phyloP scores from a whole-genome alignment of 2,797 vertebrate genomes.

The Tauraco hartlaubi region DNA sequence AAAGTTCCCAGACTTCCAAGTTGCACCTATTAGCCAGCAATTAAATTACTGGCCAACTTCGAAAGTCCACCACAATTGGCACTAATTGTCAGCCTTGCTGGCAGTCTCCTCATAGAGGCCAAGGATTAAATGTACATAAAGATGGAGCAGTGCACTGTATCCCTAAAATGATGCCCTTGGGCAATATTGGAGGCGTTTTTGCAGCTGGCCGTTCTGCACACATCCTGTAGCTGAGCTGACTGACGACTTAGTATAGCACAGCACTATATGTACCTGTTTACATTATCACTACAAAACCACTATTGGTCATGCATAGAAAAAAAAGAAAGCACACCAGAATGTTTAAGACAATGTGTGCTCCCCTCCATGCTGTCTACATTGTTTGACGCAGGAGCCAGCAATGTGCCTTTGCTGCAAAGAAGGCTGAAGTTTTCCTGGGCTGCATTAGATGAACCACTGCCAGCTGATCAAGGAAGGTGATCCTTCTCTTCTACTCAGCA shows the following conservation, averaged over 20 bases:
- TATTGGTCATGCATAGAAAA: neutral
- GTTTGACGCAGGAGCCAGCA: neutral
- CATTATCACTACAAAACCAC: neutral
- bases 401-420: neutral
- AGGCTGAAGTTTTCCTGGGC: neutral
- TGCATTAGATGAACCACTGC: neutral
- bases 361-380: neutral
- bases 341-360: neutral
- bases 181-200: neutral
- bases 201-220: neutral
- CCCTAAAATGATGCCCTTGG: neutral
- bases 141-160: neutral
- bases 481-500: neutral
- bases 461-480: neutral
- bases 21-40: conserved; percentile 11
- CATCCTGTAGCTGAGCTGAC: neutral
- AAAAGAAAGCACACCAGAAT: neutral
- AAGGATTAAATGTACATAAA: neutral
- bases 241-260: neutral
- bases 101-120: neutral
- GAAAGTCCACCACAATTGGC: conserved; percentile 2
- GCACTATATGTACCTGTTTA: neutral
- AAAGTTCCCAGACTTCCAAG: conserved; percentile 53
- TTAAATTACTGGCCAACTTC: conserved; percentile 39
- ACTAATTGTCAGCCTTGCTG: neutral